Base-by-base conservation (phyloP, 2,797 vertebrate species). In the Pangasius larnaudii region DNA sequence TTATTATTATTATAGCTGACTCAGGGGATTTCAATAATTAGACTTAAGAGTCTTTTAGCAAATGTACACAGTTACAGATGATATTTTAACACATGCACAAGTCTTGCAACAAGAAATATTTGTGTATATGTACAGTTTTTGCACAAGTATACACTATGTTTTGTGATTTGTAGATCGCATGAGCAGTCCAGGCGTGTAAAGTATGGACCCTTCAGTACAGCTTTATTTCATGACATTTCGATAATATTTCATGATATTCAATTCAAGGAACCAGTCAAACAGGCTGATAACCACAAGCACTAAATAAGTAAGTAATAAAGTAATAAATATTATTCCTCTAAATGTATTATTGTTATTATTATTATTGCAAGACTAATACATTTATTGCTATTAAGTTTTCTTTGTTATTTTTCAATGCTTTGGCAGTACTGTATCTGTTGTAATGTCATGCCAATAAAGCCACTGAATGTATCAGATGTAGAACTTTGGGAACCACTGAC, bases 1-100 rank as follows among this genome's bases (percentile, higher is more conserved):
- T 42, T 80, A 59, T 80, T 80, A 59, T 42, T 80, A 59, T 59
- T 83, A 49, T n/a, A 24, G 61, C 67, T 89, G 39, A 83, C 67
- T 77, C 49, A 42, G 22, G 11, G 16, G 58, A 65, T 69, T 36
- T 90, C 65, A 80, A 59, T 27, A n/a, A 42, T 61, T 81, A 61
- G 1, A 61, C 36, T 79, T 61, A 27, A 51, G 16, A 51, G 24
- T 27, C 5, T 78, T 58, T 51, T 51, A 30, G 18, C 19, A 59
- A 39, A 59, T 27, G 5, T 42, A 33, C 30, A 78, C n/a, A 79
- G 33, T 79, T 36, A 58, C 30, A 59, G 33, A 82, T 42, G 22
- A 65, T 39, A 42, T 7, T 63, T n/a, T 46, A n/a, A 46, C n/a
- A 39, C n/a, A 7, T 67, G 46, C 63, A 69, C 10, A 65, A 27